Evolutionary conservation across 2,113 vertebrate genomes (phyloP).

Genomic region (Haplochromis vanheusdeni): DNA sequence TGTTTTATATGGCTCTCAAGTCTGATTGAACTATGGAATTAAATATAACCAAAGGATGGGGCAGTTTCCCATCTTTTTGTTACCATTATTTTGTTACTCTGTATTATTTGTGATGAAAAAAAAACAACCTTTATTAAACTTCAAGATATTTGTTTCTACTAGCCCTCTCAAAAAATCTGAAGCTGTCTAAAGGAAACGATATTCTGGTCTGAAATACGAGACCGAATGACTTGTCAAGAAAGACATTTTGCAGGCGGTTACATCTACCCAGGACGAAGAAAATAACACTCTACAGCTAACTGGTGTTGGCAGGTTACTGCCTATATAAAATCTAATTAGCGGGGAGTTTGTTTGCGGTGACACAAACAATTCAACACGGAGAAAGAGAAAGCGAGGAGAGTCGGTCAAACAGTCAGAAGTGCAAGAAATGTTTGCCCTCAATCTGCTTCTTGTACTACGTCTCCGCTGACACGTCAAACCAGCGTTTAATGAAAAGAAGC

Average conservation of each 20-base stretch:
- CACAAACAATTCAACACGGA: neutral
- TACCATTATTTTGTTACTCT: neutral
- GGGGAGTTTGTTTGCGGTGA: slow-evolving; percentile 27
- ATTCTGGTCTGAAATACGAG: neutral
- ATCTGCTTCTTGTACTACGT: neutral
- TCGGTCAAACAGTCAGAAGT: neutral
- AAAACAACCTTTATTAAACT: neutral
- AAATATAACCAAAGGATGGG: neutral
- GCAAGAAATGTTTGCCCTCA: slow-evolving; percentile 8
- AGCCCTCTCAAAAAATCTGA: neutral
- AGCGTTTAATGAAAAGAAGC: slow-evolving; percentile 40
- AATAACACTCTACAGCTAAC: slow-evolving; percentile 19
- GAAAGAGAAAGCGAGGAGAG: neutral
- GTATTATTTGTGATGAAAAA: neutral
- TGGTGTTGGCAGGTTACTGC: neutral
- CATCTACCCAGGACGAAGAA: neutral
- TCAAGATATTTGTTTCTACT: neutral
- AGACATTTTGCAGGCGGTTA: neutral
- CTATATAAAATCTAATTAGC: slow-evolving; percentile 13
- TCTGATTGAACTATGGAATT: neutral
- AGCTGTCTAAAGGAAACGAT: neutral
- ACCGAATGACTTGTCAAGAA: neutral
- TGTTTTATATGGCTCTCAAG: neutral
- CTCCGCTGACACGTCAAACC: slow-evolving; percentile 30
- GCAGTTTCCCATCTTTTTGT: neutral